A percentile compares a stretch with the other conserved stretches of the same genome.
phyloP scores from a whole-genome alignment of 1,140 invertebrate genomes.

The Episyrphus balteatus region DNA sequence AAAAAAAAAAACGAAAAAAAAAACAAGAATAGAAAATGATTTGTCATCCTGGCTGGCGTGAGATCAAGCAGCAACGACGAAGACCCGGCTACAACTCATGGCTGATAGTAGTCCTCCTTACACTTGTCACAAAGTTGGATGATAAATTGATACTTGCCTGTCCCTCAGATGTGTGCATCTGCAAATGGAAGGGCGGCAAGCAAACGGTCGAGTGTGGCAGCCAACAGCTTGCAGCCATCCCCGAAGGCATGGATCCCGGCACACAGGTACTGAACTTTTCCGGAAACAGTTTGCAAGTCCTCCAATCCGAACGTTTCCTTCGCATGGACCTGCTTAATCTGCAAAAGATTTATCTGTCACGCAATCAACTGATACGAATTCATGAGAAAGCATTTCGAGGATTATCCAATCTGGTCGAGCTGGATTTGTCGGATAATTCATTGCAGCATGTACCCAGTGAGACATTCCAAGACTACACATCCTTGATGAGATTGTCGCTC shows the following conservation, averaged over 20 bases:
- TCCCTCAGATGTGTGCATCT: conserved; percentile 59
- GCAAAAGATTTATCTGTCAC: conserved; percentile 70
- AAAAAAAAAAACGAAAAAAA: no score
- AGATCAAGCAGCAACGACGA: no score
- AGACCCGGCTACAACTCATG: not conserved
- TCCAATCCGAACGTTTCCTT: conserved; percentile 65
- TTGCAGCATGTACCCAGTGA: conserved; percentile 62
- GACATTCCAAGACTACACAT: conserved; percentile 63
- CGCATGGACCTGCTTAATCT: conserved; percentile 70
- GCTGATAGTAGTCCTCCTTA: not conserved
- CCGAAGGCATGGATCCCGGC: conserved; percentile 70
- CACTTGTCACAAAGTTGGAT: not conserved
- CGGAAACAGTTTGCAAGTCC: conserved; percentile 63
- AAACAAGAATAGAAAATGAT: no score
- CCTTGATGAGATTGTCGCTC: conserved; percentile 68
- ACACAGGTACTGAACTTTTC: conserved; percentile 81
- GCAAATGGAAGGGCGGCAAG: conserved; percentile 88
- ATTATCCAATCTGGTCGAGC: conserved; percentile 75
- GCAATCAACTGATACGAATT: conserved; percentile 63
- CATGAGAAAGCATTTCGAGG: conserved; percentile 69
- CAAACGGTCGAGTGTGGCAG: conserved; percentile 77
- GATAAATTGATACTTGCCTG: conserved; percentile 40
- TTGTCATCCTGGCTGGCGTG: no score
- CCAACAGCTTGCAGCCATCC: conserved; percentile 60
- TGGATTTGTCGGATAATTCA: conserved; percentile 75